Evolutionary conservation across 2,888 invertebrate genomes (phyloP).

Genomic region (Spialia ferax): DNA sequence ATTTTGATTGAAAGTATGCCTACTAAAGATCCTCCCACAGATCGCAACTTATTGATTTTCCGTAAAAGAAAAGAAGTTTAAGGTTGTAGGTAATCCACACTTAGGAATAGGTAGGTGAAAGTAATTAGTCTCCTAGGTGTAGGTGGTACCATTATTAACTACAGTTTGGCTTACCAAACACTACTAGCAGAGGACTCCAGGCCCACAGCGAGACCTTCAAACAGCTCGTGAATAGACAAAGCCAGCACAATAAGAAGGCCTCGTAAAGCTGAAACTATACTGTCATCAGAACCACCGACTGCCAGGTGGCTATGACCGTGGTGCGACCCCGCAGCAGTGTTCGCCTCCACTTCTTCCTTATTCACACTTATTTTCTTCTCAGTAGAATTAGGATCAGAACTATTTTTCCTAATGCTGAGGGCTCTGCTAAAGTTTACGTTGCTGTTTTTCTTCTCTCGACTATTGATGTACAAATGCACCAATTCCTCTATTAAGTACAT

Average conservation of each 20-base stretch:
- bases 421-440: conserved; percentile 66
- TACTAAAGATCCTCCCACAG: too few relatives aligned
- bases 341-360: conserved; percentile 55
- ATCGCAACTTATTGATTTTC: too few relatives aligned
- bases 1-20: too few relatives aligned
- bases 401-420: conserved; percentile 69
- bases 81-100: too few relatives aligned
- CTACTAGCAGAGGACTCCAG: conserved; percentile 88
- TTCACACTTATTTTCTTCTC: conserved; percentile 44
- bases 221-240: conserved; percentile 91
- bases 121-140: too few relatives aligned
- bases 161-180: conserved; percentile 69
- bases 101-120: too few relatives aligned
- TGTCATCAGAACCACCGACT: conserved; percentile 60
- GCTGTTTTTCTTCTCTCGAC: conserved; percentile 70
- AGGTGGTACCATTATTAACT: too few relatives aligned
- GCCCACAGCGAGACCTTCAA: conserved; percentile 95
- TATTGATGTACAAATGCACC: conserved; percentile 90
- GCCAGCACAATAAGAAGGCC: conserved; percentile 93
- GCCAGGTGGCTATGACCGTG: conserved; percentile 68
- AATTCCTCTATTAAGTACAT: conserved; percentile 93
- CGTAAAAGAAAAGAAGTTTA: too few relatives aligned
- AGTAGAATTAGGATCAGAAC: conserved; percentile 41
- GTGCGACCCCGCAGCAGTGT: conserved; percentile 37
- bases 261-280: conserved; percentile 85